Evolutionary conservation across 2,888 invertebrate species (phyloP), one percentile per base, ranked within the genome.

Genomic region (Epistrophe grossulariae): DNA sequence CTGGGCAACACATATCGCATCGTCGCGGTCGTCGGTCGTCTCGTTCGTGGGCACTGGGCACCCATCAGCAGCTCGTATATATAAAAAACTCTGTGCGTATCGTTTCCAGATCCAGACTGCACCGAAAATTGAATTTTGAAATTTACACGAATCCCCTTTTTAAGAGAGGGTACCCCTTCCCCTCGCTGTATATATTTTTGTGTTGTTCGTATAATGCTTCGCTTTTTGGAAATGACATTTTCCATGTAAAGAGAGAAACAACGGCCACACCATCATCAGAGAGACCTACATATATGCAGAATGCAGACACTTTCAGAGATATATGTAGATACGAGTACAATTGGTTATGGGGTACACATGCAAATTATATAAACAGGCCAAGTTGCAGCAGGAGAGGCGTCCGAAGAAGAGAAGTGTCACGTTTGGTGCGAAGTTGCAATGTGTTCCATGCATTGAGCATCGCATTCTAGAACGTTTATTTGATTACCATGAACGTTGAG

Each of bases 41-140:
- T n/a, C n/a, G n/a, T n/a, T n/a, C n/a, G n/a, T n/a, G n/a, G n/a
- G n/a, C n/a, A n/a, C n/a, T 83, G 83, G 79, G 82, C 83, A 76
- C 79, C 64, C 79, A 72, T 79, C 87, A 45, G 24, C 64, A n/a
- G n/a, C n/a, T n/a, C n/a, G n/a, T n/a, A 64, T n/a, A 38, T 24
- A 64, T n/a, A 38, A 48, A 45, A 31, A n/a, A n/a, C n/a, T n/a
- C 31, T 77, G 82, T 82, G 82, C 82, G 82, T 78, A 82, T 60
- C 50, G 62, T 62, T 15, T 8, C 13, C 35, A 35, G 38, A 38
- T 40, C 62, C 50, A 52, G 50, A 17, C 57, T 24, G 74, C 62
- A 79, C 79, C 82, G 79, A 87, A 87, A 87, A 79, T 87, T 87
- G 79, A 83, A 87, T 87, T 79, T 87, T 87, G 57, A 83, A 87